Evolutionary conservation across 2,888 invertebrate species (phyloP).

Genomic region (Tipula vernalis): DNA sequence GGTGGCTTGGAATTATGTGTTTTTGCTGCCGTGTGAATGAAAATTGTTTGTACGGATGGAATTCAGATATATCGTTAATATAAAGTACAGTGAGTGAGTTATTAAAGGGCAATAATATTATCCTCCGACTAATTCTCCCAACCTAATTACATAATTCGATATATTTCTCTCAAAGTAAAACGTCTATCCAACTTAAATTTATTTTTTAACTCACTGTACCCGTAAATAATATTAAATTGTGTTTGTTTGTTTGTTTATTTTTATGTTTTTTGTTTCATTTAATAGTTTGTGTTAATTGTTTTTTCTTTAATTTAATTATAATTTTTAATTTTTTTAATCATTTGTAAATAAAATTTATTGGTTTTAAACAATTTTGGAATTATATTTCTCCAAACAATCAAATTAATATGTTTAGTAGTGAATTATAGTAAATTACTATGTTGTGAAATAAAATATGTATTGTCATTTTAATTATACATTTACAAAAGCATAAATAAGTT

Average conservation of each 20-base stretch:
- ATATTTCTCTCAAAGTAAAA: not conserved
- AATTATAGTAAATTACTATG: not conserved
- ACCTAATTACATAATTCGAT: not conserved
- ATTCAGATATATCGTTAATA: not conserved
- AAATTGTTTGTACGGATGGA: not conserved
- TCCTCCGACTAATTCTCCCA: not conserved
- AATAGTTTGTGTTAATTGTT: not conserved
- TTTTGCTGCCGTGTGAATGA: not conserved
- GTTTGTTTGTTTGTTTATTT: not conserved
- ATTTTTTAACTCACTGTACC: not conserved
- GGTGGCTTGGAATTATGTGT: not conserved
- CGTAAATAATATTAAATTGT: not conserved
- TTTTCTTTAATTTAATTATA: not conserved
- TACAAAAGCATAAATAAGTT: not conserved
- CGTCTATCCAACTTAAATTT: not conserved
- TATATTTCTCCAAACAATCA: not conserved
- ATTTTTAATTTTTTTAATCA: not conserved
- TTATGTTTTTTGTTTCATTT: not conserved
- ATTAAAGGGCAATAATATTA: not conserved
- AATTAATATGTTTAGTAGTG: not conserved
- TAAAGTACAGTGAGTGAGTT: not conserved
- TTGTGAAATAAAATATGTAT: not conserved
- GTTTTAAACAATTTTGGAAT: not conserved
- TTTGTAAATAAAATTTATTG: not conserved
- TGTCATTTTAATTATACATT: not conserved